phyloP scores from a whole-genome alignment of 2,888 invertebrate genomes.

The Frankliniella fusca region DNA sequence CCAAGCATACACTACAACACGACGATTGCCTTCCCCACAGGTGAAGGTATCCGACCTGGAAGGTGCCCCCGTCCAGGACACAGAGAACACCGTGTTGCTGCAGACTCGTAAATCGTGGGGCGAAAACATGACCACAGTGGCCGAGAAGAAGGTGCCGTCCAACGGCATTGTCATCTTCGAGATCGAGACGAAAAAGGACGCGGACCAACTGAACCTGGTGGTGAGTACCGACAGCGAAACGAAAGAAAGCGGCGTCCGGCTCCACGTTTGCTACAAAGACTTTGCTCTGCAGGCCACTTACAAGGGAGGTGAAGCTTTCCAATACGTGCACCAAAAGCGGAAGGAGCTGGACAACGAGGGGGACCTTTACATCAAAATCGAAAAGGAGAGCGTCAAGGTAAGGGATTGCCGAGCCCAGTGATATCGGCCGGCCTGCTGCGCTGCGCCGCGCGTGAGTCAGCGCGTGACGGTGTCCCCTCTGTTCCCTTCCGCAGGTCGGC shows the following conservation, averaged over 20 bases:
- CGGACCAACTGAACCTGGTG: slow-evolving; percentile 65
- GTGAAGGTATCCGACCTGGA: slow-evolving; percentile 65
- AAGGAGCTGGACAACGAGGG: neutral
- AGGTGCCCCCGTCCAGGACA: slow-evolving; percentile 58
- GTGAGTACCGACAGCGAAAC: slow-evolving; percentile 46
- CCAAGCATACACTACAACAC: neutral
- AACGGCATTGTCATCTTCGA: slow-evolving; percentile 60
- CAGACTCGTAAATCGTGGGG: slow-evolving; percentile 58
- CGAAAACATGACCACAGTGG: slow-evolving; percentile 52
- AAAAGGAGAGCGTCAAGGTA: neutral
- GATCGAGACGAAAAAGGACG: slow-evolving; percentile 56
- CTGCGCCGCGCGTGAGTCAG: neutral
- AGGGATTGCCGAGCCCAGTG: neutral
- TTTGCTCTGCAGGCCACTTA: neutral
- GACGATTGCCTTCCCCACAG: slow-evolving; percentile 44
- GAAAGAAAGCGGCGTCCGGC: no score
- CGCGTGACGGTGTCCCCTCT: neutral
- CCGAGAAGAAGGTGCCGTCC: slow-evolving; percentile 54
- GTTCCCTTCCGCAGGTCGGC: neutral
- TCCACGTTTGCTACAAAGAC: no score
- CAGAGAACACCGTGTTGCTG: slow-evolving; percentile 55
- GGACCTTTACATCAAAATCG: neutral
- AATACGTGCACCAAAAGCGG: neutral
- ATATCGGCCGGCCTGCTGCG: no score
- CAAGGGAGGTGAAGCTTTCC: neutral